Percentiles rank a stretch among this genome's conserved stretches.
These are phyloP conservation scores for Drosophila sturtevanti DNA, from an alignment of 1,140 invertebrate species.

Conservation along the genomic window DNA sequence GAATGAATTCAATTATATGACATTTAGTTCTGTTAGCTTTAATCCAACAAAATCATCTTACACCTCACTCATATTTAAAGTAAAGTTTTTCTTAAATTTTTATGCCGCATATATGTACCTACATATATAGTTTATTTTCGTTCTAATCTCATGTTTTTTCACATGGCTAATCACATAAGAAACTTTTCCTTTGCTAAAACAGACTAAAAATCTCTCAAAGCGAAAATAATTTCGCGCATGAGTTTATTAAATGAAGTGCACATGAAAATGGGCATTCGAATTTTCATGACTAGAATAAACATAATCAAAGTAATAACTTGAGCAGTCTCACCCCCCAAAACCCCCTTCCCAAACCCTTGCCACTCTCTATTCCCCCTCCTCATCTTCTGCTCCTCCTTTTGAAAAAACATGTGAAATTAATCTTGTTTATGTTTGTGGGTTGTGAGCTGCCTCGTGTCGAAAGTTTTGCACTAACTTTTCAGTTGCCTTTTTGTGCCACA, in stretches of 20 bases:
- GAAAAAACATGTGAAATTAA: slow-evolving; percentile 73
- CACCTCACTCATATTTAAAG: not conserved
- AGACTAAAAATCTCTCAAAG: slow-evolving; percentile 42
- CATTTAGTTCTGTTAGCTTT: not conserved
- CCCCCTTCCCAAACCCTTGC: too few relatives aligned
- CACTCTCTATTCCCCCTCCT: not conserved
- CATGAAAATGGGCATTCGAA: slow-evolving; percentile 66
- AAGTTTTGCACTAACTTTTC: slow-evolving; percentile 62
- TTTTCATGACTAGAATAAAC: slow-evolving; percentile 76
- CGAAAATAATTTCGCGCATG: slow-evolving; percentile 63
- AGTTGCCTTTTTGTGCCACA: slow-evolving; percentile 57
- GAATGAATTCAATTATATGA: not conserved
- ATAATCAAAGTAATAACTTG: slow-evolving; percentile 79
- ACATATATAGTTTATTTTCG: too few relatives aligned
- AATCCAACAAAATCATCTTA: not conserved
- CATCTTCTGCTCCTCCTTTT: slow-evolving; percentile 11
- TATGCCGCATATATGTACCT: too few relatives aligned
- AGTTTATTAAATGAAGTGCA: slow-evolving; percentile 79
- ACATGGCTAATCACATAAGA: slow-evolving; percentile 72
- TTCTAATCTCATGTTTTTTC: slow-evolving; percentile 74
- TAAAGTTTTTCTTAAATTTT: not conserved
- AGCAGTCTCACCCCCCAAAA: slow-evolving; percentile 12
- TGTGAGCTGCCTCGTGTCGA: slow-evolving; percentile 49
- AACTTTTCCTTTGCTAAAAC: slow-evolving; percentile 20
- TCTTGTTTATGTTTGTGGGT: slow-evolving; percentile 70